Conservation (phyloP, 2,113 vertebrate genomes). For the Aphelocoma coerulescens region DNA sequence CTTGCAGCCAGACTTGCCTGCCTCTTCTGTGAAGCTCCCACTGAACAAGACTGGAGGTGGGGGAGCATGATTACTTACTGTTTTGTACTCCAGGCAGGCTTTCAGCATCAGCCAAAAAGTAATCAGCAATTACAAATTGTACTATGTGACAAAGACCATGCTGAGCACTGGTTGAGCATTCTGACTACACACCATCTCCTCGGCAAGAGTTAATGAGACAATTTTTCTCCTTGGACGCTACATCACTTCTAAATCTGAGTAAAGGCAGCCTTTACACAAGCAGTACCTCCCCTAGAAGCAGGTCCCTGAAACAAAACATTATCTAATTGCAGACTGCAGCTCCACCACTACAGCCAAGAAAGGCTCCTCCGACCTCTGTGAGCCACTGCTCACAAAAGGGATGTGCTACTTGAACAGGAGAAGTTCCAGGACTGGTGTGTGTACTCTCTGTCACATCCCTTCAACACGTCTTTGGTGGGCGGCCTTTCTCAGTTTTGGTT, state of each 20-base stretch:
- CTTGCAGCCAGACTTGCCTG: background rate
- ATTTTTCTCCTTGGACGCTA: background rate
- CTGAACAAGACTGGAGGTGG: background rate
- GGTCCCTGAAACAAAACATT: background rate
- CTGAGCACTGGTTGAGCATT: background rate
- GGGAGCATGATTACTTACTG: background rate
- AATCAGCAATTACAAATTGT: background rate
- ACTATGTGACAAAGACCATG: background rate
- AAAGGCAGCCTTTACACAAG: background rate
- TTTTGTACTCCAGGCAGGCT: slow-evolving; percentile 2
- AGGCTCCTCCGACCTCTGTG: background rate
- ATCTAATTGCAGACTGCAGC: background rate
- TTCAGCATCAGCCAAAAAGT: slow-evolving; percentile 20
- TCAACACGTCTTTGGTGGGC: background rate
- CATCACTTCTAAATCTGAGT: background rate
- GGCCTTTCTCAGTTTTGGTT: background rate
- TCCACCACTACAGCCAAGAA: background rate
- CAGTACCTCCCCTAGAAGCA: background rate
- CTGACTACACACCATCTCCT: background rate
- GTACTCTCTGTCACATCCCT: background rate
- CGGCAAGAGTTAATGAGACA: background rate
- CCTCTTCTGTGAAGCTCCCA: background rate
- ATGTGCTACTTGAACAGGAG: background rate
- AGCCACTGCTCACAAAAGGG: background rate
- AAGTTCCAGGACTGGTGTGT: background rate